These are phyloP conservation scores for Pegea sp. DNA, from an alignment of 23 tunicate species.

Conservation along the genomic window DNA sequence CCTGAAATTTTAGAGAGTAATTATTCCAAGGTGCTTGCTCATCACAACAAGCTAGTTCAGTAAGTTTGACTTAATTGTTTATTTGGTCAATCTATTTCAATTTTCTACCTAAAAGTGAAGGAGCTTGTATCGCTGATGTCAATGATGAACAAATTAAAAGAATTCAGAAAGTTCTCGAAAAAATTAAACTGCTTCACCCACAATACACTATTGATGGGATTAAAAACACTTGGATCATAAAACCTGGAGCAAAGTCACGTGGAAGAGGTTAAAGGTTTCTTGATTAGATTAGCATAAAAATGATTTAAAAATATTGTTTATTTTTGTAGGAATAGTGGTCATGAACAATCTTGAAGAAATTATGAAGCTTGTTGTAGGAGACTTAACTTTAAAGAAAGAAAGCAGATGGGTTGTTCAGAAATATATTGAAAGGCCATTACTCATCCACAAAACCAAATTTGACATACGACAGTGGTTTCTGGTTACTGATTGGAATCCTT, in stretches of 20 bases:
- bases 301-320: background rate
- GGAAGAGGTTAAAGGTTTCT: slow-evolving; percentile 48
- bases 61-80: background rate
- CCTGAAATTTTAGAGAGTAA: slow-evolving; percentile 6
- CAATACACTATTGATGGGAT: slow-evolving; percentile 67
- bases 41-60: background rate
- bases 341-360: slow-evolving; percentile 69
- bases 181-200: slow-evolving; percentile 33
- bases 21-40: background rate
- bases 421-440: slow-evolving; percentile 94
- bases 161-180: slow-evolving; percentile 28
- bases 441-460: slow-evolving; percentile 54
- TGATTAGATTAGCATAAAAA: background rate
- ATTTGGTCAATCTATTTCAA: too few relatives aligned
- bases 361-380: slow-evolving; percentile 55
- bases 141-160: slow-evolving; percentile 5
- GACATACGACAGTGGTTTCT: slow-evolving; percentile 98
- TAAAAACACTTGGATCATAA: slow-evolving; percentile 90
- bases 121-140: slow-evolving; percentile 24
- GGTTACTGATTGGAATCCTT: slow-evolving; percentile 93
- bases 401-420: slow-evolving; percentile 93
- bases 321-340: slow-evolving; percentile 50
- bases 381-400: slow-evolving; percentile 62
- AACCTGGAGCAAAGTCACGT: slow-evolving; percentile 95
- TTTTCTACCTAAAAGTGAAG: slow-evolving; percentile 26